Conservation (phyloP, 2,888 invertebrate genomes). For the Pristionchus arcanus region DNA sequence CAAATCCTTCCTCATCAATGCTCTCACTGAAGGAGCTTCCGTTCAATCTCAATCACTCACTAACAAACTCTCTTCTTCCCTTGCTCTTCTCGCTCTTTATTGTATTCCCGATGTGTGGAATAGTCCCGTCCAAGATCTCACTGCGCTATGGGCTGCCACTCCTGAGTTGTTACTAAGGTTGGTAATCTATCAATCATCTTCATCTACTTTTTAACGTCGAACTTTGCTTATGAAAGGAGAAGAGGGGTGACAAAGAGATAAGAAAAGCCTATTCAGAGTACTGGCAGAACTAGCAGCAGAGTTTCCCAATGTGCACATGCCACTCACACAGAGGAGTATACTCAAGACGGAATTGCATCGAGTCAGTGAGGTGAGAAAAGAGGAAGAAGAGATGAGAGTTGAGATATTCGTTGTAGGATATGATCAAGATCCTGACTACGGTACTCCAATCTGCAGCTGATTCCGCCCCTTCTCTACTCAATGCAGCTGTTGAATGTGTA, state of each 20-base stretch:
- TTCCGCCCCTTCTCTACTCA: constrained; percentile 67
- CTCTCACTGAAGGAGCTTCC: constrained; percentile 59
- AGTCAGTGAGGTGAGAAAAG: constrained; percentile 61
- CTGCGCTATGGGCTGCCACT: constrained; percentile 63
- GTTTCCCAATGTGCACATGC: constrained; percentile 70
- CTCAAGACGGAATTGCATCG: constrained; percentile 69
- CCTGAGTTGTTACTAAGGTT: constrained; percentile 70
- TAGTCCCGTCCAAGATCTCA: constrained; percentile 70
- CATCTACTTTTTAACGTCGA: no score
- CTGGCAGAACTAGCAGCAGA: constrained; percentile 73
- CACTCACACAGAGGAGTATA: constrained; percentile 67
- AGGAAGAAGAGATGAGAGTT: neutral
- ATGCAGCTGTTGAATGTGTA: constrained; percentile 75
- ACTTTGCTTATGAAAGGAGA: neutral
- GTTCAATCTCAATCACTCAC: constrained; percentile 60
- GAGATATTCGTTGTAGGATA: constrained; percentile 59
- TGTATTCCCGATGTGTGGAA: constrained; percentile 72
- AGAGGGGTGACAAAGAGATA: neutral
- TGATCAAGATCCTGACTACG: constrained; percentile 68
- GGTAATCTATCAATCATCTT: no score
- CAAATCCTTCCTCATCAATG: constrained; percentile 64
- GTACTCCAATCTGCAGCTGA: constrained; percentile 65
- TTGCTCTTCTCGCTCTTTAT: constrained; percentile 66
- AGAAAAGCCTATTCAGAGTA: constrained; percentile 61
- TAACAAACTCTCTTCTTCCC: constrained; percentile 65